These are phyloP conservation scores for Epinotia brunnichana DNA, from an alignment of 2,888 invertebrate species.

Conservation along the genomic window DNA sequence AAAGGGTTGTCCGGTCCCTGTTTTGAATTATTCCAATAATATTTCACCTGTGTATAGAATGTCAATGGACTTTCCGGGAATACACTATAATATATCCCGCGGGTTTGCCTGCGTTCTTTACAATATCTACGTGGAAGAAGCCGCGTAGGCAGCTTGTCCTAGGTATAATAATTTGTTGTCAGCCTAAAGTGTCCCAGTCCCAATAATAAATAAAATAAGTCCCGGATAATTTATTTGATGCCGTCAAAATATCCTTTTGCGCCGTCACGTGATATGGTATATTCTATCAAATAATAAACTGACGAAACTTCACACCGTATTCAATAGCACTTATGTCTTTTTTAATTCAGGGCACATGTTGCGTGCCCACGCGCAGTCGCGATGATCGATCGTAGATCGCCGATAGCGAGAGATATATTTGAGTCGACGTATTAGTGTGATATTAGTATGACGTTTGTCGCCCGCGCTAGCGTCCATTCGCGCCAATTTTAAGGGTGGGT, in stretches of 20 bases:
- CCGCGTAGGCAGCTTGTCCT: too few relatives aligned
- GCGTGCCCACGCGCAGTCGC: slow-evolving; percentile 39
- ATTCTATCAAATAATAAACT: neutral
- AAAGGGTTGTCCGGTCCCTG: too few relatives aligned
- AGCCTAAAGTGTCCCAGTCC: neutral
- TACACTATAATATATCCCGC: too few relatives aligned
- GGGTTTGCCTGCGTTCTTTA: too few relatives aligned
- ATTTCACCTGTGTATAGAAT: too few relatives aligned
- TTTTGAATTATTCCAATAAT: too few relatives aligned
- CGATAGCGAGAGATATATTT: slow-evolving; percentile 13
- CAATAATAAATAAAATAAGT: too few relatives aligned
- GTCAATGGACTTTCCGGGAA: too few relatives aligned
- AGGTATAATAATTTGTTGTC: neutral
- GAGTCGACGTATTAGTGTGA: neutral
- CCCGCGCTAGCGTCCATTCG: neutral
- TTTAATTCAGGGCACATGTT: neutral
- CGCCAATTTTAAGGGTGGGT: neutral
- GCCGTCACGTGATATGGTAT: neutral
- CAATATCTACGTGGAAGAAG: too few relatives aligned
- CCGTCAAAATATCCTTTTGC: slow-evolving; percentile 40
- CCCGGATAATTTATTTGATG: slow-evolving; percentile 6
- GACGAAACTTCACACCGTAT: neutral
- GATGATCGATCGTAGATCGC: slow-evolving; percentile 40
- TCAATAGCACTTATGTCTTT: neutral
- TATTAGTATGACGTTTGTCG: neutral